Evolutionary conservation across 2,888 invertebrate species (phyloP), one percentile per base, ranked within the genome.

Genomic region (Sphaeridia pumilis): DNA sequence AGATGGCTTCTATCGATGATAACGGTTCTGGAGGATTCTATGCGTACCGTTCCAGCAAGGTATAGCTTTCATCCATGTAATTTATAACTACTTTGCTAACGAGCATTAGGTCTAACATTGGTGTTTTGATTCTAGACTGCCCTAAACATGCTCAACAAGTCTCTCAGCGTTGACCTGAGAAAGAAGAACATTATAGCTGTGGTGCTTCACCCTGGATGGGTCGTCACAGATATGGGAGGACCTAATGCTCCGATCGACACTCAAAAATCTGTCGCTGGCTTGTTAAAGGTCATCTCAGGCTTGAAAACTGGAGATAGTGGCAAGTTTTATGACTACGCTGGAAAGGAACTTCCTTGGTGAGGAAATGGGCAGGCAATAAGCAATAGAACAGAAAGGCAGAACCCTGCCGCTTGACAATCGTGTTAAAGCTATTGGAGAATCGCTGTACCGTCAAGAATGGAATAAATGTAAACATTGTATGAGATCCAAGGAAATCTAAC

Each of bases 151-250:
- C 83, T 85, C 1, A 87, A 88, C 0, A 83, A 82, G 68, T 85
- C 87, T 1, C 76, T 92, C 77, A 83, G 86, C 66, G 69, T 84
- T 5, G 90, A 92, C 70, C 73, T 90, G 58, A 80, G 80, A 68
- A 75, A 76, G 36, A 79, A 83, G 64, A 78, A 80, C 43, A 87
- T 93, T 61, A 67, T 89, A 20, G 84, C 81, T 2, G 75, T 81
- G 1, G 76, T 67, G 75, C 52, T 92, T 56, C 89, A 92, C 72
- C 92, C 92, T 0, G 92, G 90, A 2, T 92, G 90, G 90, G 88
- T 92, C 7, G 80, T 81, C 68, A 92, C 92, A 0, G 83, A 83
- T 61, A 83, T 92, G 86, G 90, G 90, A 3, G 90, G 90, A 3
- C 70, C 75, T 36, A 81, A 79, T 60, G 92, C 90, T 1, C 81